phyloP scores from a whole-genome alignment of 2,888 invertebrate genomes.

The Acanthoscelides obtectus region DNA sequence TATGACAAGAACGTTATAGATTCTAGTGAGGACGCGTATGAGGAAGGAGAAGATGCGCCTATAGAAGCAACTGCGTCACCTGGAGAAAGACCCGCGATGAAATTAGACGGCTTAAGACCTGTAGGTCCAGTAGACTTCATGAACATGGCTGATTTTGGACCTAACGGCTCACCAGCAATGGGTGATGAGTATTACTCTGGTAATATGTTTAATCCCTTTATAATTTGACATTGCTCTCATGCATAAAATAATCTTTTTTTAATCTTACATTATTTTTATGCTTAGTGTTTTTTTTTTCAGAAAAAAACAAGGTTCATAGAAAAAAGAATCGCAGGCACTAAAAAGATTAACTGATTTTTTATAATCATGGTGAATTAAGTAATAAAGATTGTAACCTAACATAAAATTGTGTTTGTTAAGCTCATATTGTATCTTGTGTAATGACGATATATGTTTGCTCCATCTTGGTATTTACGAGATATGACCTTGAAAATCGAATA shows the following conservation, averaged over 20 bases:
- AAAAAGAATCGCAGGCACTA: background rate
- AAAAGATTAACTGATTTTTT: too few relatives aligned
- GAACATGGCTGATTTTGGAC: conserved; percentile 6
- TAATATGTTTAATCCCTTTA: background rate
- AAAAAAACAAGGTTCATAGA: background rate
- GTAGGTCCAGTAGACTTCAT: conserved; percentile 7
- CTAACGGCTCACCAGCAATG: conserved; percentile 1
- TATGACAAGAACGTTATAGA: background rate
- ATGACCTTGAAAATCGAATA: too few relatives aligned
- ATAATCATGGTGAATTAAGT: too few relatives aligned
- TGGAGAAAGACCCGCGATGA: background rate
- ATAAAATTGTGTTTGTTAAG: too few relatives aligned
- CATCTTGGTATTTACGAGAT: too few relatives aligned
- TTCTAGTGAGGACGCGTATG: conserved; percentile 2
- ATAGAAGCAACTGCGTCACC: conserved; percentile 8
- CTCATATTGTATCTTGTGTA: too few relatives aligned
- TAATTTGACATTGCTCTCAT: too few relatives aligned
- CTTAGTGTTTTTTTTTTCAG: background rate
- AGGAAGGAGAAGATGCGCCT: conserved; percentile 8
- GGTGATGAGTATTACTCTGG: background rate
- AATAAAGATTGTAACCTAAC: too few relatives aligned
- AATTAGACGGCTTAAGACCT: conserved; percentile 2
- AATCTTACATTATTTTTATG: too few relatives aligned
- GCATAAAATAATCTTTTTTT: too few relatives aligned
- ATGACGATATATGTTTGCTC: too few relatives aligned